phyloP scores from a whole-genome alignment of 2,888 invertebrate genomes.

The Acleris cristana region DNA sequence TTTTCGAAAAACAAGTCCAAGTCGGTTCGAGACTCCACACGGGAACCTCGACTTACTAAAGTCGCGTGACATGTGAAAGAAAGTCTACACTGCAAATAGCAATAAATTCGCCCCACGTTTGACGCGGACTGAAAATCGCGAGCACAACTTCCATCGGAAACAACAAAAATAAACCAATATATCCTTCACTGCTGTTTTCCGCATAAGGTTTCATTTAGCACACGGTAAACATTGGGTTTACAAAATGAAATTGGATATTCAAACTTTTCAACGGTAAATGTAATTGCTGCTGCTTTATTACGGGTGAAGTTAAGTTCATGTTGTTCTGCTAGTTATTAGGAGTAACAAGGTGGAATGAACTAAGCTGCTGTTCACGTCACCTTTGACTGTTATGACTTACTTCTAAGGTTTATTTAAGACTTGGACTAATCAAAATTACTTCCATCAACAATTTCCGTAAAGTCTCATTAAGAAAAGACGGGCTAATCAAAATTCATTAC shows the following conservation, averaged over 20 bases:
- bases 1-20: constrained; percentile 39
- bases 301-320: constrained; percentile 9
- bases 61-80: constrained; percentile 70
- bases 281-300: constrained; percentile 25
- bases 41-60: constrained; percentile 53
- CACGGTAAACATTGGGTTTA: constrained; percentile 31
- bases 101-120: constrained; percentile 76
- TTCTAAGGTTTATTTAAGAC: constrained; percentile 20
- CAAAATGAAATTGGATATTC: constrained; percentile 40
- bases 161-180: constrained; percentile 75
- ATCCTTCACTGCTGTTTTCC: constrained; percentile 60
- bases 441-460: constrained; percentile 36
- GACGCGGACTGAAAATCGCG: constrained; percentile 73
- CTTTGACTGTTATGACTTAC: background rate
- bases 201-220: constrained; percentile 56
- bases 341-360: constrained; percentile 19
- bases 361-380: constrained; percentile 5
- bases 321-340: constrained; percentile 11
- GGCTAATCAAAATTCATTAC: constrained; percentile 38
- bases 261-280: constrained; percentile 39
- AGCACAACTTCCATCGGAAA: constrained; percentile 68
- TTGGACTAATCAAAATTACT: constrained; percentile 29
- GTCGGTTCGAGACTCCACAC: constrained; percentile 32
- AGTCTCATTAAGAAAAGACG: constrained; percentile 35
- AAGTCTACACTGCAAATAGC: constrained; percentile 72